Percentiles rank a stretch among this genome's conserved stretches.
Conservation (phyloP, 1,140 invertebrate species). For the Apolygus lucorum region DNA sequence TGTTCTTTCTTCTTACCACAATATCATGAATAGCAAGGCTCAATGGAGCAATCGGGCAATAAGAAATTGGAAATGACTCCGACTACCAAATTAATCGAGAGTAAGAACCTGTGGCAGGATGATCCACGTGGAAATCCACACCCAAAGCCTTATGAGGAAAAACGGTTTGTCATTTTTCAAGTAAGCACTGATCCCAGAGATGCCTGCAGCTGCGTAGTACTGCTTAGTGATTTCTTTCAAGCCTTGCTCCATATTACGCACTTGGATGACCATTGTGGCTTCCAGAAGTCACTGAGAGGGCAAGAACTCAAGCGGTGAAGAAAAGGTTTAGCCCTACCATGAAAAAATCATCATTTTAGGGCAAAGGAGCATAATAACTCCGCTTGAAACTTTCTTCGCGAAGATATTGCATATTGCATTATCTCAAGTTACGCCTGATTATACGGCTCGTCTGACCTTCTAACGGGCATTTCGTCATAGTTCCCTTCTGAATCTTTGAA, state of each 20-base stretch:
- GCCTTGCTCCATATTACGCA: background rate
- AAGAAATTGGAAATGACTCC: background rate
- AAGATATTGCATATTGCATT: too few species aligned
- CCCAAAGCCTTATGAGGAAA: background rate
- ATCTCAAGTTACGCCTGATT: too few species aligned
- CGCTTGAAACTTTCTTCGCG: too few species aligned
- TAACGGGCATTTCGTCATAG: too few species aligned
- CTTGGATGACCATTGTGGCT: background rate
- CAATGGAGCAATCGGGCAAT: background rate
- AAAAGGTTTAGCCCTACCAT: too few species aligned
- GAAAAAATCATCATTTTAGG: too few species aligned
- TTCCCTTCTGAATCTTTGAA: too few species aligned
- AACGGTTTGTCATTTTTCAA: background rate
- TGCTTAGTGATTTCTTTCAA: background rate
- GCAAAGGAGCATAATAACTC: too few species aligned
- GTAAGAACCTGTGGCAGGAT: background rate
- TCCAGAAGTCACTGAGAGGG: too few species aligned
- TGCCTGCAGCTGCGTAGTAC: background rate
- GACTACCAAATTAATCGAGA: too few species aligned
- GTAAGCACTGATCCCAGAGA: background rate
- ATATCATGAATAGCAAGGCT: background rate
- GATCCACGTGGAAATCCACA: background rate
- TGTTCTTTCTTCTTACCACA: background rate
- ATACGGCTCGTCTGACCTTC: too few species aligned
- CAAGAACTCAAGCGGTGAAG: too few species aligned